phyloP scores from a whole-genome alignment of 2,113 vertebrate genomes.

The Anarrhichthys ocellatus region DNA sequence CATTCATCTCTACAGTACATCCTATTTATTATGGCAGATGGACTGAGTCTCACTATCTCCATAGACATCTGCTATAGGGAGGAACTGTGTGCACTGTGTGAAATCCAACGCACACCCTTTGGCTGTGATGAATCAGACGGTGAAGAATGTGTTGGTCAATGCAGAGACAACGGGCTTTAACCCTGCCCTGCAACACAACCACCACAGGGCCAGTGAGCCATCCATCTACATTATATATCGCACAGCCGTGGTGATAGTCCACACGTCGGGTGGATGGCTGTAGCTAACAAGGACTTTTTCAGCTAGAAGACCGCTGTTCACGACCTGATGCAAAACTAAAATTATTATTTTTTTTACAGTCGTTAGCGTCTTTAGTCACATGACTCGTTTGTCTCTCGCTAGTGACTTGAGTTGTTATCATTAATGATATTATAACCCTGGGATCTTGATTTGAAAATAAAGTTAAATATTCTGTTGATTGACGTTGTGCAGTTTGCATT shows the following conservation, averaged over 20 bases:
- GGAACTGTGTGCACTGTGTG: slow-evolving; percentile 37
- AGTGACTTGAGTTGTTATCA: background rate
- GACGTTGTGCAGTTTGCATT: background rate
- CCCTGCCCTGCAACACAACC: slow-evolving; percentile 43
- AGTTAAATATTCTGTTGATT: background rate
- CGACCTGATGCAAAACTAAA: no score
- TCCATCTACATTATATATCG: slow-evolving; percentile 48
- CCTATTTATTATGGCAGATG: slow-evolving; percentile 49
- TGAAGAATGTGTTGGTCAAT: slow-evolving; percentile 63
- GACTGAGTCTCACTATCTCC: slow-evolving; percentile 43
- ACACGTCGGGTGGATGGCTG: no score
- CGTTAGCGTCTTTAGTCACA: no score
- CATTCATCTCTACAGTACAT: slow-evolving; percentile 18
- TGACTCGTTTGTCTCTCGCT: no score
- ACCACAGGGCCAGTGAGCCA: slow-evolving; percentile 51
- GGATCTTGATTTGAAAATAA: background rate
- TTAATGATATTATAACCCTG: no score
- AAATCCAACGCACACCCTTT: slow-evolving; percentile 43
- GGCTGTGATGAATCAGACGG: slow-evolving; percentile 61
- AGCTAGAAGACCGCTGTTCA: no score
- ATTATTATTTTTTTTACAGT: no score
- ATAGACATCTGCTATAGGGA: slow-evolving; percentile 57
- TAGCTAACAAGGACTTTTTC: background rate
- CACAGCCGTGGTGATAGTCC: no score
- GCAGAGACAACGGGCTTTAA: slow-evolving; percentile 63